phyloP scores from a whole-genome alignment of 2,888 invertebrate genomes.

The Cerastis leucographa region DNA sequence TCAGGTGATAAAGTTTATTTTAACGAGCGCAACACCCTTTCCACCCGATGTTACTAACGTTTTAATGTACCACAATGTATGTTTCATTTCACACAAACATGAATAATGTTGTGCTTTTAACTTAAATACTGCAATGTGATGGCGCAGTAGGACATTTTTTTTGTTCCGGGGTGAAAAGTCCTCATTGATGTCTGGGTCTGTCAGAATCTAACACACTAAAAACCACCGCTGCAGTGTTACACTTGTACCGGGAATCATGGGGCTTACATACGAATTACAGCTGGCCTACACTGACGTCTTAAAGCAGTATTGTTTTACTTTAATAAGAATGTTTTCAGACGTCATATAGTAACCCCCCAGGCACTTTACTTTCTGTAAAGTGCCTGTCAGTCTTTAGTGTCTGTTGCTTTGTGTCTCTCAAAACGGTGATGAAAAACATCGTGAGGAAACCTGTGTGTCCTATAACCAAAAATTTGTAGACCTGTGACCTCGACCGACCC shows the following conservation, averaged over 20 bases:
- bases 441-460: not conserved
- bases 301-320: too few species aligned
- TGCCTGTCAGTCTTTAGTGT: too few species aligned
- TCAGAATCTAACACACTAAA: too few species aligned
- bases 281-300: too few species aligned
- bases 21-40: slow-evolving; percentile 47
- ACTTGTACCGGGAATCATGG: too few species aligned
- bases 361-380: not conserved
- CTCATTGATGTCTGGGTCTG: too few species aligned
- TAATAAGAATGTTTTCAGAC: too few species aligned
- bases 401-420: too few species aligned
- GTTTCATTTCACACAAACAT: slow-evolving; percentile 19
- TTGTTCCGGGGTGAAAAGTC: too few species aligned
- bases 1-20: slow-evolving; percentile 57
- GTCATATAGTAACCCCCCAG: too few species aligned
- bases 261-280: too few species aligned
- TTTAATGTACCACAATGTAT: slow-evolving; percentile 55
- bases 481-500: not conserved
- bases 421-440: not conserved
- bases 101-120: slow-evolving; percentile 17
- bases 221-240: too few species aligned
- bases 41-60: slow-evolving; percentile 26
- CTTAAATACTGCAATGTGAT: not conserved
- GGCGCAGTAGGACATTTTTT: not conserved
- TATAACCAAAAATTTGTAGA: not conserved